Conservation (phyloP, 2,113 vertebrate genomes). For the Plecturocebus donacophilus region DNA sequence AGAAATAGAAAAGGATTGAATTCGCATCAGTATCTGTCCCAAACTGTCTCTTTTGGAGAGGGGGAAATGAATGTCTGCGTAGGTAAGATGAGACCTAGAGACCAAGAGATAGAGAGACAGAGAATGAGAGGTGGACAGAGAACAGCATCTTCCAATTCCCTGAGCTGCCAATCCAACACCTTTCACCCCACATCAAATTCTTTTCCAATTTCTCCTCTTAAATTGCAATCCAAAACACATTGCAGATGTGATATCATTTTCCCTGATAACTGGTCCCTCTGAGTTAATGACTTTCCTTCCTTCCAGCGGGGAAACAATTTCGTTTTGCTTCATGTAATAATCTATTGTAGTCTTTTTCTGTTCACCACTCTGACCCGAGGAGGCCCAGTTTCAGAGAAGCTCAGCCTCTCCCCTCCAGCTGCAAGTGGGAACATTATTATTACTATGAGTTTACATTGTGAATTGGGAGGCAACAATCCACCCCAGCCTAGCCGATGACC, state of each 20-base stretch:
- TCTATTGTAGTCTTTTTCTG: conserved; percentile 20
- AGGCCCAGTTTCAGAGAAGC: not conserved
- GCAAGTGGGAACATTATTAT: fast-evolving
- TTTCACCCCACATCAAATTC: conserved; percentile 54
- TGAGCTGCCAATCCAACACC: conserved; percentile 29
- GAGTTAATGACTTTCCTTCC: conserved; percentile 56
- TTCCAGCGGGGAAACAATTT: conserved; percentile 25
- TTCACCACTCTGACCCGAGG: conserved; percentile 52
- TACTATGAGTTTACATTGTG: not conserved
- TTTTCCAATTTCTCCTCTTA: conserved; percentile 69
- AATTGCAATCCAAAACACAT: conserved; percentile 69
- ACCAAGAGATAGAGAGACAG: not conserved
- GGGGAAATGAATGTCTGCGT: not conserved
- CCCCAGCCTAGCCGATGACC: not conserved
- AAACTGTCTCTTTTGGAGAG: not conserved
- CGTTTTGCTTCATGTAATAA: conserved; percentile 38
- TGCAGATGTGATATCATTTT: conserved; percentile 55
- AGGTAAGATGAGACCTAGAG: not conserved
- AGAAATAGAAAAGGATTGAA: not conserved
- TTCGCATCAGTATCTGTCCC: not conserved
- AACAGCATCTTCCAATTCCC: not conserved
- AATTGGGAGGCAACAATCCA: not conserved
- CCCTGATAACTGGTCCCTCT: conserved; percentile 46
- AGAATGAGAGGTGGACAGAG: not conserved
- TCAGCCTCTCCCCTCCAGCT: not conserved